Evolutionary conservation across 2,113 vertebrate species (phyloP).

Genomic region (Myotis yumanensis): DNA sequence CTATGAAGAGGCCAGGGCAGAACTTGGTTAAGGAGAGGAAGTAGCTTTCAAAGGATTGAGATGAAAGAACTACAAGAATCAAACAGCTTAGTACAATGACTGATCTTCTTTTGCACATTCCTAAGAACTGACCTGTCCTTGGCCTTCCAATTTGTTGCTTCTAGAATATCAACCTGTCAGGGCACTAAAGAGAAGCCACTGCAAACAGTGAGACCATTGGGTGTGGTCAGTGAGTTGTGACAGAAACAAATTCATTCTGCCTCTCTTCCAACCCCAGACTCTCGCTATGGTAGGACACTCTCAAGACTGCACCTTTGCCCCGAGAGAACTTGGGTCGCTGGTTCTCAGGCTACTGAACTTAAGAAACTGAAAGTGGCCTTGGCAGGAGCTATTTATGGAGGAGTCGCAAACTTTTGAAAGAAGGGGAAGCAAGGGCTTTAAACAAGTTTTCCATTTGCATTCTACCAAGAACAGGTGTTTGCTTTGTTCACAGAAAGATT

Average conservation of each 20-base stretch:
- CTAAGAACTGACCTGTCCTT: constrained; percentile 36
- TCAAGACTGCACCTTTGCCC: neutral
- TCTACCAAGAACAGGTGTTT: constrained; percentile 57
- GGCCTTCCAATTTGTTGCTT: constrained; percentile 48
- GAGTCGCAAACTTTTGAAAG: neutral
- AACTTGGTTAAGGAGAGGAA: neutral
- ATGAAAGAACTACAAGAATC: constrained; percentile 45
- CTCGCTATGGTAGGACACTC: neutral
- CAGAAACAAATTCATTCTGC: neutral
- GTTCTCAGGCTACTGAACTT: neutral
- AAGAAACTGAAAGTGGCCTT: constrained; percentile 22
- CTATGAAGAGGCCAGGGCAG: neutral
- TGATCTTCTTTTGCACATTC: neutral
- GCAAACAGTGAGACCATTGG: neutral
- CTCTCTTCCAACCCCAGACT: neutral
- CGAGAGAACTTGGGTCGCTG: neutral
- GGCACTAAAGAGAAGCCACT: neutral
- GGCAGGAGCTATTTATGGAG: neutral
- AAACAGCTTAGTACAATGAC: neutral
- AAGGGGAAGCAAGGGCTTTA: constrained; percentile 53
- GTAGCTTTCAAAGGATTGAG: constrained; percentile 28
- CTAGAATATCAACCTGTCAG: constrained; percentile 4
- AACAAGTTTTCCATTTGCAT: constrained; percentile 57
- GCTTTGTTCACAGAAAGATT: constrained; percentile 30
- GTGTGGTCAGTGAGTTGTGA: neutral